phyloP scores from a whole-genome alignment of 2,797 vertebrate genomes.

The Melanotaenia nigrans region DNA sequence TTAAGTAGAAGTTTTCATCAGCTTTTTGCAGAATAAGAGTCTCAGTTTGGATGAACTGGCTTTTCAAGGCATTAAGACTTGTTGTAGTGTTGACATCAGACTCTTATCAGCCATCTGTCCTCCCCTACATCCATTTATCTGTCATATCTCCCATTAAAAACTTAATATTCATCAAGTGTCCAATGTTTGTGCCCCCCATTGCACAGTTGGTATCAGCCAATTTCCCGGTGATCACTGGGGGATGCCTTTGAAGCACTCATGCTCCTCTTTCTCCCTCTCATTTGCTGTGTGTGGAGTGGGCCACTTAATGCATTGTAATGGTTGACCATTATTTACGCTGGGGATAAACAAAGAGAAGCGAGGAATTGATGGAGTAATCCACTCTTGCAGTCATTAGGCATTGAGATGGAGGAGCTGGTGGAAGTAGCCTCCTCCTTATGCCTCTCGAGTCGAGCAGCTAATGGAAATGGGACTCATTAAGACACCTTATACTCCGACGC shows the following conservation, averaged over 20 bases:
- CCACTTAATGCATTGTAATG: constrained; percentile 82
- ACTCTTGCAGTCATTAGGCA: constrained; percentile 81
- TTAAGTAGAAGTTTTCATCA: neutral
- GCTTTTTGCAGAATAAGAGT: neutral
- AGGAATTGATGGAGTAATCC: constrained; percentile 83
- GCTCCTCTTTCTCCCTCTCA: constrained; percentile 55
- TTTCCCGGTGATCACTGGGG: constrained; percentile 70
- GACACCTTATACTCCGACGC: constrained; percentile 78
- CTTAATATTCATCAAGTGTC: constrained; percentile 23
- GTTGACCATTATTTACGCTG: constrained; percentile 83
- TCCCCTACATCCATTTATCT: neutral
- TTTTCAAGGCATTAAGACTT: constrained; percentile 4
- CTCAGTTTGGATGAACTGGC: constrained; percentile 14
- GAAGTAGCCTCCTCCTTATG: constrained; percentile 74
- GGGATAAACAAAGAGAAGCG: constrained; percentile 82
- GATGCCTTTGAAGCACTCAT: constrained; percentile 60
- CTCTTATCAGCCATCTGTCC: neutral
- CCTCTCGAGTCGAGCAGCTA: constrained; percentile 79
- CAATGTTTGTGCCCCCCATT: constrained; percentile 36
- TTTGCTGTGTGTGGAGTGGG: constrained; percentile 61
- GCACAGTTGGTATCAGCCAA: constrained; percentile 60
- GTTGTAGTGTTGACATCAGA: neutral
- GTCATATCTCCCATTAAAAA: constrained; percentile 1
- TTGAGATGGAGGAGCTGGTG: constrained; percentile 74
- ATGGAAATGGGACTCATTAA: constrained; percentile 83